Evolutionary conservation across 2,113 vertebrate species (phyloP).

Genomic region (Polypterus bichir): DNA sequence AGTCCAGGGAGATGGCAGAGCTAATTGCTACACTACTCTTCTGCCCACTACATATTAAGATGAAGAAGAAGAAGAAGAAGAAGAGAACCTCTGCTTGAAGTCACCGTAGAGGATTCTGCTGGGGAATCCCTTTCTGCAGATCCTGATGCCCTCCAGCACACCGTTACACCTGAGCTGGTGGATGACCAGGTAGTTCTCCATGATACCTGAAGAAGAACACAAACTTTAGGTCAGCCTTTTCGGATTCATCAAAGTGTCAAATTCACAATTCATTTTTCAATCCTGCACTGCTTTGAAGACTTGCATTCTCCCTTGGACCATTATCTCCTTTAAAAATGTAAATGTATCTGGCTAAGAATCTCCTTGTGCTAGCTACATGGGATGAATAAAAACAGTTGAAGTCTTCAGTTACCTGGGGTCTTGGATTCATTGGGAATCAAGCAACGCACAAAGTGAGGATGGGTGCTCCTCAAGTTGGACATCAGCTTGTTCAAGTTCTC

Average conservation of each 20-base stretch:
- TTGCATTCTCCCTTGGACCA: no score
- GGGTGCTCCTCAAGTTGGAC: constrained; percentile 61
- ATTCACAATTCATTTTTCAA: no score
- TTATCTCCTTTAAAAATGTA: no score
- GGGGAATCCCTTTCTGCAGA: constrained; percentile 66
- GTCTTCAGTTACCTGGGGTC: constrained; percentile 48
- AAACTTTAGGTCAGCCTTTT: no score
- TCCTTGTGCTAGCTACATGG: background rate
- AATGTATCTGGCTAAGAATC: no score
- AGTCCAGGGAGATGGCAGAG: no score
- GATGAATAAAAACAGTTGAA: background rate
- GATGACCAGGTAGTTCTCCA: constrained; percentile 75
- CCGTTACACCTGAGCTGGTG: constrained; percentile 66
- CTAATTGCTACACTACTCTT: no score
- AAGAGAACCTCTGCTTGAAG: constrained; percentile 70
- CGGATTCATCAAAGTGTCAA: no score
- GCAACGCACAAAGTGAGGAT: constrained; percentile 69
- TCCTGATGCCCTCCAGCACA: constrained; percentile 63
- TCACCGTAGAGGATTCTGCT: constrained; percentile 70
- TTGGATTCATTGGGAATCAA: constrained; percentile 72
- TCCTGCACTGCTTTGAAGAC: no score
- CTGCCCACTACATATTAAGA: no score
- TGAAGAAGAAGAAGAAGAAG: no score
- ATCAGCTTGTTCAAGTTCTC: constrained; percentile 73
- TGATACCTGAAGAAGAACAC: constrained; percentile 44